These are phyloP conservation scores for Saguinus imperator DNA, from an alignment of 2,113 vertebrate species.

Conservation along the genomic window DNA sequence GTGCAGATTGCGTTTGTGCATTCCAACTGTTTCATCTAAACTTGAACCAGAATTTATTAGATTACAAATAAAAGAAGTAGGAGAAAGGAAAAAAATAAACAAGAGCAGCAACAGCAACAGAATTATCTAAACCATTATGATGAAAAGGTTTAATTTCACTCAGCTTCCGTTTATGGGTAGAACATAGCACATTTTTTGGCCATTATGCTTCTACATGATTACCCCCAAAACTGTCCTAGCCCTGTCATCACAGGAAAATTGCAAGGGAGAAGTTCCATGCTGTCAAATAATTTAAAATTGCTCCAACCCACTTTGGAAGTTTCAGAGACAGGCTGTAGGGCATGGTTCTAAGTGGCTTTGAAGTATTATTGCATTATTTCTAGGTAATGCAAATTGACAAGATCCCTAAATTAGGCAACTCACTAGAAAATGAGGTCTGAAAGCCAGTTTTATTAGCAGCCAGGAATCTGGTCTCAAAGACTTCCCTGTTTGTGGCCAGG, in stretches of 20 bases:
- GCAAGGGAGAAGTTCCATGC: constrained; percentile 8
- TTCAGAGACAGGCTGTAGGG: constrained; percentile 33
- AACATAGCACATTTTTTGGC: not conserved
- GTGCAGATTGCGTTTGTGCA: not conserved
- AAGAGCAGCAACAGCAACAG: not conserved
- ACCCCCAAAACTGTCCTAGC: not conserved
- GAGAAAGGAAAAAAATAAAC: not conserved
- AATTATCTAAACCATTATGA: not conserved
- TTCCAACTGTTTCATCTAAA: not conserved
- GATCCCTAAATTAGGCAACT: constrained; percentile 74
- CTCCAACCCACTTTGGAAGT: constrained; percentile 35
- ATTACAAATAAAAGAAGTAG: not conserved
- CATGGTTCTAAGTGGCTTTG: constrained; percentile 56
- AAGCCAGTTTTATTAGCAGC: constrained; percentile 56
- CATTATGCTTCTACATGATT: not conserved
- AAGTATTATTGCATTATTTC: constrained; percentile 69
- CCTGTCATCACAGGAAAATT: not conserved
- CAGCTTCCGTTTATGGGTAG: not conserved
- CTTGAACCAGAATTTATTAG: not conserved
- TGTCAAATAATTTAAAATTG: constrained; percentile 51
- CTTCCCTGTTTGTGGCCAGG: constrained; percentile 4
- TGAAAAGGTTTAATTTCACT: not conserved
- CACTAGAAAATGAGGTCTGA: constrained; percentile 74
- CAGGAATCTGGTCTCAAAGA: constrained; percentile 33
- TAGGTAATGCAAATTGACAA: constrained; percentile 73